Conservation (phyloP, 2,113 vertebrate species). For the Progne subis region DNA sequence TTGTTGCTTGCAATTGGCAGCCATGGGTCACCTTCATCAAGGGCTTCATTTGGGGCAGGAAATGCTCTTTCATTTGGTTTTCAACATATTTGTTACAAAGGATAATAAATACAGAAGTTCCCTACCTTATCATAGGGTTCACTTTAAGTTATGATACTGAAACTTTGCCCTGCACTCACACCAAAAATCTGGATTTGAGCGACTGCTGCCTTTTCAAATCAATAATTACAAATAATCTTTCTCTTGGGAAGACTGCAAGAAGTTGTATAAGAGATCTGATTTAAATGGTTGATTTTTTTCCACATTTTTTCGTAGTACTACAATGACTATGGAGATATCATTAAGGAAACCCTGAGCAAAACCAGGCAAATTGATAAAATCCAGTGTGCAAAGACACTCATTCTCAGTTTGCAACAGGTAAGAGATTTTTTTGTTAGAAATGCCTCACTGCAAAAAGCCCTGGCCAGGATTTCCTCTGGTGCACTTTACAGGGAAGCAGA, state of each 20-base stretch:
- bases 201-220: not conserved
- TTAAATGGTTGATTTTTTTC: not conserved
- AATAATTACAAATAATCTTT: not conserved
- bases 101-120: not conserved
- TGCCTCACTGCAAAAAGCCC: not conserved
- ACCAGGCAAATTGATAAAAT: slow-evolving; percentile 99
- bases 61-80: not conserved
- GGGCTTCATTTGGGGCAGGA: not conserved
- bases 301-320: slow-evolving; percentile 84
- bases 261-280: not conserved
- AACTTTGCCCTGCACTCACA: not conserved
- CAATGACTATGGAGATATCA: slow-evolving; percentile 98
- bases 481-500: not conserved
- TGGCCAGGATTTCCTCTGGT: not conserved
- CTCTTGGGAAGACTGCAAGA: not conserved
- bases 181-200: not conserved
- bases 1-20: not conserved
- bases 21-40: not conserved
- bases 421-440: slow-evolving; percentile 32
- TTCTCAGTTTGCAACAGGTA: slow-evolving; percentile 99
- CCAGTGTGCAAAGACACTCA: slow-evolving; percentile 97
- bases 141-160: not conserved
- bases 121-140: not conserved
- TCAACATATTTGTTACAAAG: not conserved
- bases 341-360: slow-evolving; percentile 99